Percentiles rank a stretch among this genome's conserved stretches.
These are phyloP conservation scores for Plusia festucae DNA, from an alignment of 2,888 invertebrate species.

Conservation along the genomic window DNA sequence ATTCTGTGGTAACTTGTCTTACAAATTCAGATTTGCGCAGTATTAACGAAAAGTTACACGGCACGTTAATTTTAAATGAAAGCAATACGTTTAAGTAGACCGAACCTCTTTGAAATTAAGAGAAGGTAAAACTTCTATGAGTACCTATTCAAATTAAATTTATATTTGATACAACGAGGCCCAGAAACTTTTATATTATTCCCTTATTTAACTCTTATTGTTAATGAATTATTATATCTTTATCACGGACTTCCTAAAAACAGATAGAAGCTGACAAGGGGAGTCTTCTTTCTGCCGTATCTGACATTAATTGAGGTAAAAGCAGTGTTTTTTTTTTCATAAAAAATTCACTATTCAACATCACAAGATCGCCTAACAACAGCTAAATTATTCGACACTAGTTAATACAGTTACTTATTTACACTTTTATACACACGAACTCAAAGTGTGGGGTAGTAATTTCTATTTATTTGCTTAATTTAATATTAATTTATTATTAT, in stretches of 20 bases:
- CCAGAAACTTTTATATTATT: not conserved
- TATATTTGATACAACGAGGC: conserved; percentile 51
- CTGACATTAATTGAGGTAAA: too few species aligned
- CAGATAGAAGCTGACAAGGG: too few species aligned
- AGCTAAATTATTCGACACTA: too few species aligned
- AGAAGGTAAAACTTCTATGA: conserved; percentile 57
- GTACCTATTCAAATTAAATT: conserved; percentile 54
- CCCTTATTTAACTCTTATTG: not conserved
- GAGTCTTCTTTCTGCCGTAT: too few species aligned
- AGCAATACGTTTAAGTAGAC: conserved; percentile 59
- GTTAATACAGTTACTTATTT: too few species aligned
- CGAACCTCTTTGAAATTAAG: conserved; percentile 43
- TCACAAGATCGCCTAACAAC: too few species aligned
- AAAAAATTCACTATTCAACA: too few species aligned
- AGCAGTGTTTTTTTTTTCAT: too few species aligned
- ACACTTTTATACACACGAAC: too few species aligned
- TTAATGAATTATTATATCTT: too few species aligned
- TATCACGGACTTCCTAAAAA: too few species aligned
- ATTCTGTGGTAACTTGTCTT: conserved; percentile 36
- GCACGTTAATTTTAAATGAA: conserved; percentile 63
- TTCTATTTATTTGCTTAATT: not conserved
- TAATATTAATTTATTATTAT: not conserved
- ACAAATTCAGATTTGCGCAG: conserved; percentile 45
- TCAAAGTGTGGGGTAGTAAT: not conserved
- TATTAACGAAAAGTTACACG: conserved; percentile 48